Percentiles rank a stretch among this genome's conserved stretches.
Evolutionary conservation across 2,888 invertebrate genomes (phyloP).

Genomic region (Heliconius ethilla): DNA sequence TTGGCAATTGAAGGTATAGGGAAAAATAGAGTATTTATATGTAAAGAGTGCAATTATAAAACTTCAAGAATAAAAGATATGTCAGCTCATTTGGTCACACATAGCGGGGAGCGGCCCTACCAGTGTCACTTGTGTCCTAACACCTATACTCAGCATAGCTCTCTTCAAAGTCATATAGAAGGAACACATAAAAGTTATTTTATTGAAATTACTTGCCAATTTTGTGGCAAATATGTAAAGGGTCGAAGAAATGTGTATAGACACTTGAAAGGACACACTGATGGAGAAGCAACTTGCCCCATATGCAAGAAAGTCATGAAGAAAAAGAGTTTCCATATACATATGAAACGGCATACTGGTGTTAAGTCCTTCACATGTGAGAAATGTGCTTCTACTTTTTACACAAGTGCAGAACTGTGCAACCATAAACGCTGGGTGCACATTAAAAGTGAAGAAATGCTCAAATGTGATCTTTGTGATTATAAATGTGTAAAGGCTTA

Average conservation of each 20-base stretch:
- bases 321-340: conserved; percentile 51
- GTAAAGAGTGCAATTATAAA: conserved; percentile 62
- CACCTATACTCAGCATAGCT: conserved; percentile 60
- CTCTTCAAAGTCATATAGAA: conserved; percentile 63
- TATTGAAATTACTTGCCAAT: conserved; percentile 61
- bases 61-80: conserved; percentile 60
- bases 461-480: conserved; percentile 61
- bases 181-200: conserved; percentile 55
- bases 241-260: conserved; percentile 59
- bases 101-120: conserved; percentile 63
- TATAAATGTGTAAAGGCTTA: conserved; percentile 53
- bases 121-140: conserved; percentile 60
- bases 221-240: conserved; percentile 63
- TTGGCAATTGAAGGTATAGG: conserved; percentile 59
- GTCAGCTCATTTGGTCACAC: conserved; percentile 56
- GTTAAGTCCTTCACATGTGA: conserved; percentile 65
- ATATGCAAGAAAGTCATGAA: conserved; percentile 58
- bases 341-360: conserved; percentile 64
- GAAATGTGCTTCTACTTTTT: conserved; percentile 64
- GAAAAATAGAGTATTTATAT: conserved; percentile 54
- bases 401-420: conserved; percentile 60
- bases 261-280: conserved; percentile 58
- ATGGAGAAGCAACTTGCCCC: conserved; percentile 51
- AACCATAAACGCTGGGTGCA: conserved; percentile 63
- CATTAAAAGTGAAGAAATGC: conserved; percentile 50